These are phyloP conservation scores for Tetramorium alpestre DNA, from an alignment of 1,140 invertebrate genomes.

Conservation along the genomic window DNA sequence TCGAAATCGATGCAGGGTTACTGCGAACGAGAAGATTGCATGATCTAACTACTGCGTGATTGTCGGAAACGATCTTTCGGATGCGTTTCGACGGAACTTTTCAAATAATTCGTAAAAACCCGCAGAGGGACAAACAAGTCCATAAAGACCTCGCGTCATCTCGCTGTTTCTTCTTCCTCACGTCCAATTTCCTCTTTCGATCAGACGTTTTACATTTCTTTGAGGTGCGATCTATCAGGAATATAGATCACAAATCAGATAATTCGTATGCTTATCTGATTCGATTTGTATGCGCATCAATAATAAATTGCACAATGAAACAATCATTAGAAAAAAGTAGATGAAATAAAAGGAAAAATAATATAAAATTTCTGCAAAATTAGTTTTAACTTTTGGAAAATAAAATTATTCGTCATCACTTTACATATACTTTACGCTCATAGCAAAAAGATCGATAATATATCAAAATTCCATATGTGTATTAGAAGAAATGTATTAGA, in stretches of 20 bases:
- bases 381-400: neutral
- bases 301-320: neutral
- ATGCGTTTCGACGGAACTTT: conserved; percentile 71
- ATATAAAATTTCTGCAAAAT: neutral
- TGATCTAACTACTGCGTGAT: conserved; percentile 66
- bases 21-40: conserved; percentile 59
- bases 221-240: conserved; percentile 58
- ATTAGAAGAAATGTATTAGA: neutral
- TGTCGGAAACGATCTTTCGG: conserved; percentile 65
- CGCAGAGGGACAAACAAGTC: conserved; percentile 77
- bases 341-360: neutral
- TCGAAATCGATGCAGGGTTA: conserved; percentile 53
- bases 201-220: conserved; percentile 65
- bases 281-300: neutral
- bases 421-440: neutral
- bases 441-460: neutral
- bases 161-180: conserved; percentile 39
- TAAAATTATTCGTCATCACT: neutral
- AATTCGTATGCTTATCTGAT: conserved; percentile 22
- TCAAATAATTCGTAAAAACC: conserved; percentile 77
- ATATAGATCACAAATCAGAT: neutral
- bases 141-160: conserved; percentile 73
- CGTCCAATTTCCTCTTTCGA: conserved; percentile 29
- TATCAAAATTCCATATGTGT: neutral
- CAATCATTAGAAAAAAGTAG: neutral